Base-by-base conservation (phyloP, 2,797 vertebrate genomes). In the Aselliscus stoliczkanus region DNA sequence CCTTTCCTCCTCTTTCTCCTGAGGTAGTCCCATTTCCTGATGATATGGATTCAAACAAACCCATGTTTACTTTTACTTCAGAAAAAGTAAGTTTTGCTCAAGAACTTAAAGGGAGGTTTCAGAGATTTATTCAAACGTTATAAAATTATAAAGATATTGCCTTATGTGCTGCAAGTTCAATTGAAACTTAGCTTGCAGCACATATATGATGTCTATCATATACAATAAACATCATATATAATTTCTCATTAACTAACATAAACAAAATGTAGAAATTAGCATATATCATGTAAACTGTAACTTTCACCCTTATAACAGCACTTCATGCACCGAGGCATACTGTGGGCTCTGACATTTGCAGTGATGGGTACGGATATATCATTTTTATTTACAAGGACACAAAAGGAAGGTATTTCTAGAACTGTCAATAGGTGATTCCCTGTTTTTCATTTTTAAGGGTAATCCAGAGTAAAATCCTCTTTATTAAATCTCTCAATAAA, bases 171-270 rank as follows among this genome's bases (percentile, higher is more conserved):
- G 2, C 27, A 82, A 34, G 5, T 72, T 92, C 77, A 88, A 90
- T 27, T 37, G 64, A 90, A 42, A 42, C 42, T 42, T 42, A 42
- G 6, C 42, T 42, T 42, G 42, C 9, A 42, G 42, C 42, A 42
- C 9, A 42, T 50, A 50, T 50, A 50, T 50, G 14, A 50, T 50
- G 14, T 13, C 13, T 50, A 67, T 76, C 34, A 81, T 21, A 34
- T 34, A 21, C 44, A 82, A 84, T 80, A 62, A 17, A 60, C 15
- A 62, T 76, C 34, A 84, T 21, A n/a, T 25, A 25, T 52, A 82
- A 84, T 75, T 94, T 91, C n/a, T 88, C 25, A 87, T 47, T 76
- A 83, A 83, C 72, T 77, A 47, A 87, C 92, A 88, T n/a, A 73
- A 90, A 88, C 52, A 58, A 95, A 82, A 42, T 34, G 5, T 96